A percentile compares a stretch with the other conserved stretches of the same genome.
Conservation (phyloP, 2,797 vertebrate species). For the Pelochelys cantorii region DNA sequence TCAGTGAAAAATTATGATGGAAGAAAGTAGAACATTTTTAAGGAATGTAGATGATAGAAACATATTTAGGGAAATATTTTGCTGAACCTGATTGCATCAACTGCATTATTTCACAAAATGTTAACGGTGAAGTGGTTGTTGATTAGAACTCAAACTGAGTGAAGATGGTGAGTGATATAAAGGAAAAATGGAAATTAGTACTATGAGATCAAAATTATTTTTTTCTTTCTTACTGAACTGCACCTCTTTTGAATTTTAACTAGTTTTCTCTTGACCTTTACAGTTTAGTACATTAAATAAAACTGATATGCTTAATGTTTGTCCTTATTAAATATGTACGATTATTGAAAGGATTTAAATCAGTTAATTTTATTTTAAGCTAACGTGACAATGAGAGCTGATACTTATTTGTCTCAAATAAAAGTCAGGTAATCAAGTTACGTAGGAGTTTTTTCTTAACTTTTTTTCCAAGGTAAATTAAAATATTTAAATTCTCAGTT, state of each 20-base stretch:
- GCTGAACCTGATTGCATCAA: constrained; percentile 73
- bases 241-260: constrained; percentile 46
- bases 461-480: background rate
- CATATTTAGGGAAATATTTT: constrained; percentile 70
- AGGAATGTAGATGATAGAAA: constrained; percentile 49
- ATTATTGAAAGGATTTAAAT: background rate
- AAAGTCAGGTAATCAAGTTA: background rate
- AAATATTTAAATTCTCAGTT: background rate
- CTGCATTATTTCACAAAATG: constrained; percentile 49
- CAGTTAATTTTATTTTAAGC: background rate
- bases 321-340: rapidly evolving
- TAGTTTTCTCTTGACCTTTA: constrained; percentile 55
- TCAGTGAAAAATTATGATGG: constrained; percentile 23
- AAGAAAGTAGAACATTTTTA: constrained; percentile 38
- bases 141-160: constrained; percentile 60
- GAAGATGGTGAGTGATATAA: constrained; percentile 39
- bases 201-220: constrained; percentile 44
- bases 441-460: rapidly evolving
- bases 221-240: constrained; percentile 6
- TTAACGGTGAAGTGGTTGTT: constrained; percentile 73
- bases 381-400: background rate
- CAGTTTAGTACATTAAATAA: background rate
- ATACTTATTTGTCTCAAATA: background rate
- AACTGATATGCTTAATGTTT: background rate
- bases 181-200: constrained; percentile 50